Evolutionary conservation across 2,113 vertebrate species (phyloP), one percentile per base, ranked within the genome.

Genomic region (Nansenia antarctica): DNA sequence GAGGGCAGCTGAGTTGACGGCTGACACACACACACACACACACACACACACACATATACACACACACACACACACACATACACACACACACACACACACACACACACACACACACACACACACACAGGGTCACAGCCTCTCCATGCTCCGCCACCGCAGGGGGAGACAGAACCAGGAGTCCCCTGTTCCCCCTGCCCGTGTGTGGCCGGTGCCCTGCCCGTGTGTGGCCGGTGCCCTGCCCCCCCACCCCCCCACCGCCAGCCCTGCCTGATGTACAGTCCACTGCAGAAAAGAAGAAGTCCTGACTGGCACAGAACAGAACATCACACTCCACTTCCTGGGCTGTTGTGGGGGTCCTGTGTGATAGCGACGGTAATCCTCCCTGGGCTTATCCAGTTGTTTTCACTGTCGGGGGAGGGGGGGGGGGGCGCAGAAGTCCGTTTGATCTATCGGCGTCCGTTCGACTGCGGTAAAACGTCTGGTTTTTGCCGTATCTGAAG

Each of bases 201-300:
- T n/a, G 73, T 9, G 20, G 73, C 73, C 71, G 53, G 53, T 0
- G 65, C 64, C 78, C 72, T 22, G 62, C 76, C 80, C n/a, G n/a
- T n/a, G n/a, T n/a, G n/a, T 53, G 65, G 63, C 32, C 62, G 26
- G 12, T 12, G 73, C 65, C 67, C 66, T 73, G 80, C 52, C 76
- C 74, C 26, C 75, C 65, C 52, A 34, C 20, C 67, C 14, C 62
- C 49, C 62, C 26, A 27, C 72, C 49, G 81, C 86, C 86, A 83
- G 80, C 84, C 67, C 59, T 80, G 85, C 86, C 31, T 14, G 60
- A 71, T 55, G 22, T 57, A n/a, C 29, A 9, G 18, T 18, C 32
- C 49, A 34, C 14, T 29, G 27, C 45, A 24, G 52, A 15, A 18
- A 45, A 18, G 42, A 45, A 18, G 42, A 53, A 24, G 49, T 52